Conservation (phyloP, 2,888 invertebrate genomes). For the Bibio marci region DNA sequence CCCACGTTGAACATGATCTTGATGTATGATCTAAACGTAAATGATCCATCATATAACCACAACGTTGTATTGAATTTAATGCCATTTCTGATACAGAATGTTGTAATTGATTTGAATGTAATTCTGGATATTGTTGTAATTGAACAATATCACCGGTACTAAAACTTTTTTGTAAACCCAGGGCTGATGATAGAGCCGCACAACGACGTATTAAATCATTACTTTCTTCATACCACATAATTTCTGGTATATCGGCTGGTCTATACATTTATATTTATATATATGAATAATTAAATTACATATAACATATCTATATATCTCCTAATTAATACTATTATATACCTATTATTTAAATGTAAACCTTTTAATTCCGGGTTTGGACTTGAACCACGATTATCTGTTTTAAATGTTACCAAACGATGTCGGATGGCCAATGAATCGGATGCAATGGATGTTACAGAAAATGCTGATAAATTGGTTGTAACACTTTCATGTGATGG, state of each 20-base stretch:
- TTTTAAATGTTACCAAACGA: slow-evolving; percentile 32
- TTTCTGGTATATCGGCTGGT: slow-evolving; percentile 42
- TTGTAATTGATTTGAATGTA: slow-evolving; percentile 18
- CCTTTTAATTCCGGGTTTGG: slow-evolving; percentile 48
- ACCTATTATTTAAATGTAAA: slow-evolving; percentile 10
- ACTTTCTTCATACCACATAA: slow-evolving; percentile 54
- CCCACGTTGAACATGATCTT: slow-evolving; percentile 74
- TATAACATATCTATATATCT: slow-evolving; percentile 2
- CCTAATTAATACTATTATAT: slow-evolving; percentile 10
- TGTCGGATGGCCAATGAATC: slow-evolving; percentile 28
- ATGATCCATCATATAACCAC: slow-evolving; percentile 35
- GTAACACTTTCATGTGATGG: slow-evolving; percentile 74
- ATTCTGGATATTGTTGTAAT: slow-evolving; percentile 32
- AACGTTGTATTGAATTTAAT: slow-evolving; percentile 37
- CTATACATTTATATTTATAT: slow-evolving; percentile 21
- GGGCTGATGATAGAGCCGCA: slow-evolving; percentile 58
- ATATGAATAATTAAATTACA: neutral
- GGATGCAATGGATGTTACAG: slow-evolving; percentile 49
- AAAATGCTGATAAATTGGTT: slow-evolving; percentile 64
- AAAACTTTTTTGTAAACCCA: slow-evolving; percentile 70
- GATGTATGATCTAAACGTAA: slow-evolving; percentile 39
- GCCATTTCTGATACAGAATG: slow-evolving; percentile 38
- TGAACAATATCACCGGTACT: slow-evolving; percentile 63
- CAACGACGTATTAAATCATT: slow-evolving; percentile 64
- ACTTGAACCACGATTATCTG: slow-evolving; percentile 42